phyloP scores from a whole-genome alignment of 2,113 vertebrate genomes.

The Protobothrops flavoviridis region DNA sequence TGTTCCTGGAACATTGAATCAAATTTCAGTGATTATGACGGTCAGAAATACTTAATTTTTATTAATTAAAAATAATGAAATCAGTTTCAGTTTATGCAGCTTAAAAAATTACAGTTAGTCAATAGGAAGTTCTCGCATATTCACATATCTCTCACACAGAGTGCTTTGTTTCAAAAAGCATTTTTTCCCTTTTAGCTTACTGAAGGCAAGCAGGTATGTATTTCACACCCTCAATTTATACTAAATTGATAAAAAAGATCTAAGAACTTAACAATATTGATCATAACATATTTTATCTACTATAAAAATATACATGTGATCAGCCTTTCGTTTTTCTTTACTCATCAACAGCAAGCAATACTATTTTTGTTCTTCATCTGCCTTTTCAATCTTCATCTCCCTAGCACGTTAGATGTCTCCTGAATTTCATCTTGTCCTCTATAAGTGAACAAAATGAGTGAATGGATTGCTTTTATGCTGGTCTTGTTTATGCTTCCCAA shows the following conservation, averaged over 20 bases:
- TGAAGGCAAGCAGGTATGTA: not conserved
- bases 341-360: not conserved
- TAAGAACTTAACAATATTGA: not conserved
- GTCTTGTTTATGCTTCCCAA: not conserved
- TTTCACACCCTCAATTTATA: not conserved
- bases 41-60: constrained; percentile 72
- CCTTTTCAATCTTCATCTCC: not conserved
- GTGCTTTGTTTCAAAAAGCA: not conserved
- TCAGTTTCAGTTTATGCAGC: constrained; percentile 20
- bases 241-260: not conserved
- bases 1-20: constrained; percentile 72
- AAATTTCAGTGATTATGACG: constrained; percentile 80
- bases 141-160: not conserved
- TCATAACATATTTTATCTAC: not conserved
- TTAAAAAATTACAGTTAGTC: not conserved
- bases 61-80: not conserved
- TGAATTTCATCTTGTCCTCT: not conserved
- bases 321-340: too few relatives aligned
- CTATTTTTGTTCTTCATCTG: not conserved
- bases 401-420: not conserved
- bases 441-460: not conserved
- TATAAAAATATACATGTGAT: not conserved
- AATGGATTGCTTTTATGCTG: not conserved
- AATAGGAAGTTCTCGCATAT: not conserved
- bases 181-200: not conserved